phyloP scores from a whole-genome alignment of 2,888 invertebrate genomes.

The Synanthedon myopaeformis region DNA sequence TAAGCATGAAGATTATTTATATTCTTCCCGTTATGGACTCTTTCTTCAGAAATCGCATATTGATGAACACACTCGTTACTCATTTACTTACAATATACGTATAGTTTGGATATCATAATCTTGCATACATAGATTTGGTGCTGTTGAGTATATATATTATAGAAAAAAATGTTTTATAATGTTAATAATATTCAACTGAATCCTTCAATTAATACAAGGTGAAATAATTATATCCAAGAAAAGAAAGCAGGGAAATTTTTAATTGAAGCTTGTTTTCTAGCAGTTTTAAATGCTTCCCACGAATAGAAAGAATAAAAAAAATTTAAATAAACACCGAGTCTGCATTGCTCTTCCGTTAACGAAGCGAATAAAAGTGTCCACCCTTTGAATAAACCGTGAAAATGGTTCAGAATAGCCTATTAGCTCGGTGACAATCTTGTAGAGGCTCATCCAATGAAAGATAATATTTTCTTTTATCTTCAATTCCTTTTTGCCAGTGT shows the following conservation, averaged over 20 bases:
- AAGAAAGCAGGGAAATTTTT: conserved; percentile 11
- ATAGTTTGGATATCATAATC: no score
- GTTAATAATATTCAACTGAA: no score
- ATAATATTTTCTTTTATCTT: conserved; percentile 63
- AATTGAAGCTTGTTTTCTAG: conserved; percentile 5
- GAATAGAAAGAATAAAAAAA: conserved; percentile 25
- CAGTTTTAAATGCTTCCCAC: neutral
- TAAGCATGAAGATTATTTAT: no score
- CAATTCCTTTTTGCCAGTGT: conserved; percentile 29
- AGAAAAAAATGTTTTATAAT: no score
- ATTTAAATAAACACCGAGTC: conserved; percentile 30
- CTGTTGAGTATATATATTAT: no score
- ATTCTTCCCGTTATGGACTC: no score
- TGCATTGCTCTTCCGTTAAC: conserved; percentile 44
- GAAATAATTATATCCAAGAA: conserved; percentile 2
- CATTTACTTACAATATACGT: no score
- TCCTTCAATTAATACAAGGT: conserved; percentile 4
- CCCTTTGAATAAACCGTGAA: conserved; percentile 53
- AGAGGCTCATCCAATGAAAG: conserved; percentile 38
- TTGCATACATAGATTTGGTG: no score
- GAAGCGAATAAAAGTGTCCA: conserved; percentile 57
- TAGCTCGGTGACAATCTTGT: conserved; percentile 55
- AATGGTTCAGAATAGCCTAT: conserved; percentile 54
- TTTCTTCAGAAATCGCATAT: no score
- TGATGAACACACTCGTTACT: no score